Evolutionary conservation across 2,797 vertebrate genomes (phyloP), one percentile per base, ranked within the genome.

Genomic region (Prionace glauca): DNA sequence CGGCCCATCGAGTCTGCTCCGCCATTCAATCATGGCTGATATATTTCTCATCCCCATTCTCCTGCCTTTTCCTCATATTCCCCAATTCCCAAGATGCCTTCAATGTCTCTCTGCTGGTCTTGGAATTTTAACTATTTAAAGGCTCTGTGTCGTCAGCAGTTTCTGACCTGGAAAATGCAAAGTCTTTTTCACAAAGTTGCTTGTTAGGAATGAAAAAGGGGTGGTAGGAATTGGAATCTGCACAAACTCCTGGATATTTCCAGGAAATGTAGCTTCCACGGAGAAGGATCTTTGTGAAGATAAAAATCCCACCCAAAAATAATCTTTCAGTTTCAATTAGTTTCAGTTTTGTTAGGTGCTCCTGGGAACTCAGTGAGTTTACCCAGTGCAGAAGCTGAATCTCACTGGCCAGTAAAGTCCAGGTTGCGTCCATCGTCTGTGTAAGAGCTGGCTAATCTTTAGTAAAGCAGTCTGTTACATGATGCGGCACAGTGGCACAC

Each of bases 91-190:
- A 69, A 92, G 90, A 65, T n/a, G n/a, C 90, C 20, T 22, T 92
- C 62, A 92, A 92, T 22, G 41, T 92, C n/a, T 92, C 32, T 92
- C 67, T 67, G 90, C n/a, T n/a, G 24, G 90, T 92, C 90, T 41
- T 69, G n/a, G 90, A 92, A 92, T 69, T 65, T 92, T 69, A 92
- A 92, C 41, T 92, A 92, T 69, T 69, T 92, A 92, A 92, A 92
- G 90, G 9, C 65, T 69, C n/a, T 92, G 87, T 67, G 90, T 67
- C 90, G 69, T 24, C 8, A 24, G 65, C 36, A 41, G 65, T 24
- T 41, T 69, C 65, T 69, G 90, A 18, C 65, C 65, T 69, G 65
- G 16, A 92, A 41, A 65, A 20, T 24, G 41, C 65, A 9, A 69
- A 69, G 65, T 9, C 32, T 69, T 20, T n/a, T 65, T 41, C 69